Evolutionary conservation across 2,113 vertebrate genomes (phyloP).

Genomic region (Lethenteron camtschaticum): DNA sequence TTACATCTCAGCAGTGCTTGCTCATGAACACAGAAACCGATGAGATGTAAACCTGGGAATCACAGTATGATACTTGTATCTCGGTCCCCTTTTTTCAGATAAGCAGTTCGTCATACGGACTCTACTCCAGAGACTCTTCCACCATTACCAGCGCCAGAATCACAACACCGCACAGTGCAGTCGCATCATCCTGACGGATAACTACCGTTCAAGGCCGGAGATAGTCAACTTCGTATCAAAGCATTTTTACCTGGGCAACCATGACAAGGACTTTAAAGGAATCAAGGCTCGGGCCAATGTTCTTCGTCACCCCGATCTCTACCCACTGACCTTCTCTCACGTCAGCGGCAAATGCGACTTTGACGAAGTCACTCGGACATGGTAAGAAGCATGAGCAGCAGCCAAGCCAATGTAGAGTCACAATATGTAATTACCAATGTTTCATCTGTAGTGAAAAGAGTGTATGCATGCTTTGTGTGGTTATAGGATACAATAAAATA

Average conservation of each 20-base stretch:
- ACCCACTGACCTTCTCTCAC: conserved; percentile 43
- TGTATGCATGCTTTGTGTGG: too few relatives aligned
- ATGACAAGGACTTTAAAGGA: conserved; percentile 13
- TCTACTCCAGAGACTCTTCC: conserved; percentile 47
- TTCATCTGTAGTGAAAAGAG: too few relatives aligned
- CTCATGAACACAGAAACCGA: too few relatives aligned
- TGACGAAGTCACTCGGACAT: conserved; percentile 28
- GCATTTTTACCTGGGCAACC: conserved; percentile 41
- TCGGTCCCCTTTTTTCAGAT: too few relatives aligned
- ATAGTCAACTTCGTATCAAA: conserved; percentile 52
- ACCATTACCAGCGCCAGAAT: conserved; percentile 33
- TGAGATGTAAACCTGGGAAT: too few relatives aligned
- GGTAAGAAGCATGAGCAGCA: conserved; percentile 15
- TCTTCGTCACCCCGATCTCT: conserved; percentile 22
- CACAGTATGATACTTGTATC: too few relatives aligned
- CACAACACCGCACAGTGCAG: conserved; percentile 27
- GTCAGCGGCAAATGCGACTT: conserved; percentile 28
- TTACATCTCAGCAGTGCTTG: too few relatives aligned
- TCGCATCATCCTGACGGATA: conserved; percentile 51
- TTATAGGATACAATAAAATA: too few relatives aligned
- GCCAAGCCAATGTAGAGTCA: too few relatives aligned
- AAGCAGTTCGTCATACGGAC: conserved; percentile 19
- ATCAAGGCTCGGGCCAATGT: conserved; percentile 37
- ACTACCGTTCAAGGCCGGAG: conserved; percentile 46
- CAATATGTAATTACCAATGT: too few relatives aligned